Percentiles rank a stretch among this genome's conserved stretches.
Conservation (phyloP, 2,888 invertebrate species). For the Craniophora ligustri region DNA sequence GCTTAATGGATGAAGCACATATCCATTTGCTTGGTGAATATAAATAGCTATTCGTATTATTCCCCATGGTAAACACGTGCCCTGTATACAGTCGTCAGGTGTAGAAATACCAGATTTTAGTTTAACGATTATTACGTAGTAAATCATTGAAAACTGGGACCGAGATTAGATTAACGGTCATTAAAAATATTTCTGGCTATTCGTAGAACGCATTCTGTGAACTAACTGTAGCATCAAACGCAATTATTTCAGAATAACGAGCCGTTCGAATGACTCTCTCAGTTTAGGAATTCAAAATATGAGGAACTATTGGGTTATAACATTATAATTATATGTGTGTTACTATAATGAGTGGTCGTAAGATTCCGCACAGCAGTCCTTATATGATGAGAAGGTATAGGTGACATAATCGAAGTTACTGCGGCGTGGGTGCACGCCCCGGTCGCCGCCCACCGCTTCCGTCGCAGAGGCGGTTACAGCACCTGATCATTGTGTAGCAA, state of each 20-base stretch:
- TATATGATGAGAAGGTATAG: constrained; percentile 79
- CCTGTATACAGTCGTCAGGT: constrained; percentile 61
- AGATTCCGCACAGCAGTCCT: constrained; percentile 74
- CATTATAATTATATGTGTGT: constrained; percentile 48
- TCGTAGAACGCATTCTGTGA: constrained; percentile 52
- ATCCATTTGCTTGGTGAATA: constrained; percentile 69
- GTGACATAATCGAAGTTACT: constrained; percentile 77
- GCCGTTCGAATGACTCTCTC: constrained; percentile 36
- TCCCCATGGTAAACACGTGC: constrained; percentile 71
- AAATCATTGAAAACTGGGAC: constrained; percentile 59
- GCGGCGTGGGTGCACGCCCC: constrained; percentile 76
- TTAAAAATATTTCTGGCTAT: constrained; percentile 58
- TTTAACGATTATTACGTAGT: constrained; percentile 63
- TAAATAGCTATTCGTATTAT: constrained; percentile 68
- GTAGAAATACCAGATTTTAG: constrained; percentile 61
- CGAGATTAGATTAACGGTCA: constrained; percentile 57
- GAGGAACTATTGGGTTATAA: constrained; percentile 49
- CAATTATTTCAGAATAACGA: constrained; percentile 52
- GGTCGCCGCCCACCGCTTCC: constrained; percentile 84
- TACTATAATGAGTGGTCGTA: constrained; percentile 57
- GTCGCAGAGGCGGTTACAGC: constrained; percentile 80
- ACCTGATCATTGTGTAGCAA: constrained; percentile 80
- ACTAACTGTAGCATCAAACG: constrained; percentile 26
- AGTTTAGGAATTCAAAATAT: constrained; percentile 45
- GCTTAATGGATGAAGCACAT: constrained; percentile 75